Evolutionary conservation across 2,113 vertebrate genomes (phyloP).

Genomic region (Ceratotherium simum): DNA sequence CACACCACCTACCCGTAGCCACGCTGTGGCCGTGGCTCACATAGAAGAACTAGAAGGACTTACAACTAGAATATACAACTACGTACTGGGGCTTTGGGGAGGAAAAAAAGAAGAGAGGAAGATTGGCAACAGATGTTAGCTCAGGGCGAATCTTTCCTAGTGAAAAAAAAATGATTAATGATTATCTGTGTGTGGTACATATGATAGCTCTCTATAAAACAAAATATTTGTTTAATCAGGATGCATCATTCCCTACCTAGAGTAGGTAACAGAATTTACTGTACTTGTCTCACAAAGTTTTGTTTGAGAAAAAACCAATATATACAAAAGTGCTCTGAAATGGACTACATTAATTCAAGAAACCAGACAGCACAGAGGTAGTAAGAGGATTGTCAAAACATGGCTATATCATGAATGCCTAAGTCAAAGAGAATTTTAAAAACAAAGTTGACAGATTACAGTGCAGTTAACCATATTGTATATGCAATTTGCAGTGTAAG

Average conservation of each 20-base stretch:
- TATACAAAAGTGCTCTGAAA: background rate
- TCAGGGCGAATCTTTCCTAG: no score
- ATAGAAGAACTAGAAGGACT: no score
- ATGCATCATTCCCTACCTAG: background rate
- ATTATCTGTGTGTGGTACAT: background rate
- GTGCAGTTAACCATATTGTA: background rate
- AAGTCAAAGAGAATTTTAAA: background rate
- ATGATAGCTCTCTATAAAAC: background rate
- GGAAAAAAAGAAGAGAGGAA: no score
- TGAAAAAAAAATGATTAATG: no score
- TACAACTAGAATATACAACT: no score
- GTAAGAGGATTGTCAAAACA: background rate
- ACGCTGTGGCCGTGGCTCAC: no score
- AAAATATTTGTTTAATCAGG: background rate
- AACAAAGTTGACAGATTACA: background rate
- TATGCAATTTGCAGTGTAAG: background rate
- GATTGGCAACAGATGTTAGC: no score
- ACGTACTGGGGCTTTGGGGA: no score
- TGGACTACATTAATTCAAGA: background rate
- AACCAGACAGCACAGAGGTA: background rate
- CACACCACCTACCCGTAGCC: no score
- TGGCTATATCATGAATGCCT: background rate
- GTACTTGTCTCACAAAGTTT: background rate
- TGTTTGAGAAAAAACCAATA: background rate
- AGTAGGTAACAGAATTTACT: constrained; percentile 14